Base-by-base conservation (phyloP, 53 echinoderm and acorn worm genomes). In the Pentamera pediparva region DNA sequence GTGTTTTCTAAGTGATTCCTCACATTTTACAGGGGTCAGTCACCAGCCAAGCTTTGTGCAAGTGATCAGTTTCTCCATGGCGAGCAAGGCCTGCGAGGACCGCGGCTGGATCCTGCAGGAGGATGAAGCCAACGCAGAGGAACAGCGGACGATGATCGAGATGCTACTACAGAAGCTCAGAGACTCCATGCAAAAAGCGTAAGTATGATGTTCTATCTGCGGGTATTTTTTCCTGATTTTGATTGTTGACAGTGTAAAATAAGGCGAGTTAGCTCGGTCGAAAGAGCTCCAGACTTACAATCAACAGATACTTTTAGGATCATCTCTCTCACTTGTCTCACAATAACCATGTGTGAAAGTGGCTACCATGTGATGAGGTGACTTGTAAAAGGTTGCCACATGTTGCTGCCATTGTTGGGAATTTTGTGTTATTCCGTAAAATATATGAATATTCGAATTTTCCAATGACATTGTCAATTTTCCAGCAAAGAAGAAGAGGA, bases 31-130 rank as follows among this genome's bases (percentile, higher is more conserved):
- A 75, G 84, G 62, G 31, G 86, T 79, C 26, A 56, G 75, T 1
- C 85, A 79, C 36, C 98, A 98, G 63, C 98, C 98, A 5, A 98
- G 89, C 62, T 98, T 88, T 56, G 80, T 98, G 1, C 98, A 98
- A 50, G 80, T 91, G 19, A 86, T 98, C 69, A 98, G 91, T 47
- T 98, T 98, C 72, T 90, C 98, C 18, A 90, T 96, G 88, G 76
- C 86, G 4, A 83, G 79, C 31, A 98, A 91, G 57, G 76, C 86
- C 25, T 88, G 85, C 47, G 98, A 98, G 81, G 98, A 98, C 51
- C 91, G 83, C 59, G 98, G 98, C 31, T 98, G 91, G 91, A 86
- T 98, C 9, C 37, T 91, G 6, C 86, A 91, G 62, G 53, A 79
- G 35, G 78, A 88, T 38, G 88, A 83, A 58, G 65, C 76, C 30